Base-by-base conservation (phyloP, 2,888 invertebrate genomes). In the Stenodema calcarata region DNA sequence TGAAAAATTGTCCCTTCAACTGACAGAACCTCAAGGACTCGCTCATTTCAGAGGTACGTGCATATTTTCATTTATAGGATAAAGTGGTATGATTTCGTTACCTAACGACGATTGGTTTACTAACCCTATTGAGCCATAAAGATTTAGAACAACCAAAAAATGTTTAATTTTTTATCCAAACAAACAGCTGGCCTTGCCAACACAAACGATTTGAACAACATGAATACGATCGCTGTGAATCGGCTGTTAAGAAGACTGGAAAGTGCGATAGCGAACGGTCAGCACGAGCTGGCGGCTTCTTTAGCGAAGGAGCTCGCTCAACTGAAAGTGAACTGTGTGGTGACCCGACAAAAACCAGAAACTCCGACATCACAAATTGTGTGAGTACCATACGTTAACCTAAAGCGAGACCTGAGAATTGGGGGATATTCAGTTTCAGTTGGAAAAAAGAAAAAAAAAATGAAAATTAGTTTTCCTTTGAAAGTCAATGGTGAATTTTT, bases 281-380 rank as follows among this genome's bases (percentile, higher is more conserved):
- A 96, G 90, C 94, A 95, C 91, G 93, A 93, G 80, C 93, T 95
- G 89, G 96, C 96, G 1, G 95, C 96, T 0, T 93, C 93, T 88
- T 93, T 96, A 79, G 96, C 96, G 0, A 93, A 94, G 88, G 95
- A 96, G 91, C 92, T 96, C 89, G 96, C 96, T 0, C 94, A 95
- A 88, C 91, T 96, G 88, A 94, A 95, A 91, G 93, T 96, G 80
- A 94, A 94, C 87, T 95, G 96, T 91, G 95, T 95, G 50, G 95
- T 94, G 1, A 92, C 93, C 44, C 91, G 94, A 87, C 92, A 92
- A 89, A 89, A 87, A 80, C 80, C 87, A 6, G 86, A 86, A 18
- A 62, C 86, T 50, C 62, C 54, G 16, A 41, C 47, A 6, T 54
- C 86, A 12, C 35, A 70, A 70, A 89, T 89, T 54, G 70, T 86